phyloP scores from a whole-genome alignment of 2,888 invertebrate genomes.

The Periphyllus acericola region DNA sequence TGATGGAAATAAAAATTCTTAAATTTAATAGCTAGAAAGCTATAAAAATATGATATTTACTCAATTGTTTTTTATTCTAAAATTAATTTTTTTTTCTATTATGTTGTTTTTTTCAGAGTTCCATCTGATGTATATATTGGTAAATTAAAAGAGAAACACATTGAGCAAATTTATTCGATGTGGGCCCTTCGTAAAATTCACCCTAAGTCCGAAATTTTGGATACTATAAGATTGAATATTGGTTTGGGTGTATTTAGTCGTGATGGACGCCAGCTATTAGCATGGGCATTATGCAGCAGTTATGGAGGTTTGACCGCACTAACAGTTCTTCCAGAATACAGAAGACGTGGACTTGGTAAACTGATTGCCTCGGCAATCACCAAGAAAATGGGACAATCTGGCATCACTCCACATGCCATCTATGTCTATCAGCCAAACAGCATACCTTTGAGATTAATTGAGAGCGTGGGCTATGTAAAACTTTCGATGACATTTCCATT shows the following conservation, averaged over 20 bases:
- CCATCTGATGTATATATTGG: slow-evolving; percentile 36
- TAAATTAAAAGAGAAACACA: slow-evolving; percentile 12
- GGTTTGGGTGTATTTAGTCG: slow-evolving; percentile 31
- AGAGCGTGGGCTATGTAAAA: slow-evolving; percentile 22
- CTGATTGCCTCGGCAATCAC: slow-evolving; percentile 28
- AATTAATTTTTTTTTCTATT: no score
- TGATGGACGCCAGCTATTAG: not conserved
- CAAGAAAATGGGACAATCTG: slow-evolving; percentile 35
- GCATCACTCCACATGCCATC: slow-evolving; percentile 43
- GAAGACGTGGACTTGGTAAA: slow-evolving; percentile 37
- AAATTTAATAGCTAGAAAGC: no score
- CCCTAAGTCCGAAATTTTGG: slow-evolving; percentile 34
- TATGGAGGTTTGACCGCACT: slow-evolving; percentile 44
- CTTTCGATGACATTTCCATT: slow-evolving; percentile 20
- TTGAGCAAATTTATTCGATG: slow-evolving; percentile 38
- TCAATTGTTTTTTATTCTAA: no score
- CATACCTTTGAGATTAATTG: slow-evolving; percentile 27
- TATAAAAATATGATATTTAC: no score
- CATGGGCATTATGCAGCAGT: slow-evolving; percentile 56
- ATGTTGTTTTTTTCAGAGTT: slow-evolving; percentile 16
- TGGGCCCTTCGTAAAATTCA: slow-evolving; percentile 44
- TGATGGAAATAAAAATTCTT: no score
- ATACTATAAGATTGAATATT: slow-evolving; percentile 25
- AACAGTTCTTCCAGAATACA: slow-evolving; percentile 39
- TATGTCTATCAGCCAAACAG: slow-evolving; percentile 25